Percentiles rank a stretch among this genome's conserved stretches.
Evolutionary conservation across 2,797 vertebrate genomes (phyloP).

Genomic region (Etheostoma nigrum): DNA sequence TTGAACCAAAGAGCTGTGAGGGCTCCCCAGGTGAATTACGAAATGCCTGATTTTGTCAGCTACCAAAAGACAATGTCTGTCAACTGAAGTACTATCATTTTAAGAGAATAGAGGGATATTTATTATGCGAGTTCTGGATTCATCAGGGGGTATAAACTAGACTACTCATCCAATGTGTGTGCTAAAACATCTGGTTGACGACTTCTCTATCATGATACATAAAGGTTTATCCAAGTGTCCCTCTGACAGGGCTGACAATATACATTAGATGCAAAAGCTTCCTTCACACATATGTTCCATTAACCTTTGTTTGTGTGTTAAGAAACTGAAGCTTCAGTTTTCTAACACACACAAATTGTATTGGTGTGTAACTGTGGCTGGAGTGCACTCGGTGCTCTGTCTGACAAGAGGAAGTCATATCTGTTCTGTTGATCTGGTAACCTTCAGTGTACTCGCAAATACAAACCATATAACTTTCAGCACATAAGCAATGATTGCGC

Average conservation of each 20-base stretch:
- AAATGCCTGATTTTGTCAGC: not conserved
- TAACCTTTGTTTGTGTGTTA: not conserved
- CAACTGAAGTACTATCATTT: slow-evolving; percentile 8
- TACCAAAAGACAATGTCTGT: slow-evolving; percentile 1
- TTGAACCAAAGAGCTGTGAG: slow-evolving; percentile 33
- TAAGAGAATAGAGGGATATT: slow-evolving; percentile 16
- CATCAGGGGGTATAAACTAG: not conserved
- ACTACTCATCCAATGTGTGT: not conserved
- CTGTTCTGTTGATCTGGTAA: slow-evolving; percentile 40
- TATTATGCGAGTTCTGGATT: slow-evolving; percentile 14
- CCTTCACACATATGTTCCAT: slow-evolving; percentile 2
- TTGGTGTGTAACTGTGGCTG: slow-evolving; percentile 21
- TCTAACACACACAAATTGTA: not conserved
- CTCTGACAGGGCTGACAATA: not conserved
- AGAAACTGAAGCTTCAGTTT: slow-evolving; percentile 11
- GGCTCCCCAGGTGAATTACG: slow-evolving; percentile 40
- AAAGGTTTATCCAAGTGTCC: not conserved
- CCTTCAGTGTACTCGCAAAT: not conserved
- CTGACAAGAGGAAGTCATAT: slow-evolving; percentile 51
- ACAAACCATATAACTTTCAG: slow-evolving; percentile 18
- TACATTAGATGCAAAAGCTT: not conserved
- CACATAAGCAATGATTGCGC: slow-evolving; percentile 10
- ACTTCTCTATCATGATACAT: not conserved
- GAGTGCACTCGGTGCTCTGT: slow-evolving; percentile 46
- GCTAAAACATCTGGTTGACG: slow-evolving; percentile 27